Evolutionary conservation across 2,888 invertebrate species (phyloP).

Genomic region (Reticulitermes lucifugus): DNA sequence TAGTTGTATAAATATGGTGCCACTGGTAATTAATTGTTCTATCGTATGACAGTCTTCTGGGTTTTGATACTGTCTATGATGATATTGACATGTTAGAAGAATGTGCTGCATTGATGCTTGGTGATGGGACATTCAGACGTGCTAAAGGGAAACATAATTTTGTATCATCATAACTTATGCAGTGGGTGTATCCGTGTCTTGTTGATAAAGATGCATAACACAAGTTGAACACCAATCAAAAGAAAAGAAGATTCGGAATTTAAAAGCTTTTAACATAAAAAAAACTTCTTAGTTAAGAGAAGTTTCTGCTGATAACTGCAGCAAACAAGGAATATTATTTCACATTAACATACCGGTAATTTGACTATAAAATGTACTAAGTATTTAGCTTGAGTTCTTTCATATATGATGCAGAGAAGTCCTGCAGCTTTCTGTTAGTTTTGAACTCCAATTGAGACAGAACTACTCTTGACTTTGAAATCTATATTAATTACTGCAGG

Average conservation of each 20-base stretch:
- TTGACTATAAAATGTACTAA: too few species aligned
- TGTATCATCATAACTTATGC: not conserved
- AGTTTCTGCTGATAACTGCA: too few species aligned
- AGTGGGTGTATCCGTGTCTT: not conserved
- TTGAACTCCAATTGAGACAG: too few species aligned
- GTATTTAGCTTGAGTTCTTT: too few species aligned
- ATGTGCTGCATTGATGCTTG: conserved; percentile 1
- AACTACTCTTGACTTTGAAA: too few species aligned
- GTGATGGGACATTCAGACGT: not conserved
- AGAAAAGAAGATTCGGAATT: not conserved
- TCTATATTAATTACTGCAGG: too few species aligned
- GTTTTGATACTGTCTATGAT: not conserved
- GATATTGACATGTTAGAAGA: not conserved
- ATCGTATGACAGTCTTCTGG: not conserved
- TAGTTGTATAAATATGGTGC: not conserved
- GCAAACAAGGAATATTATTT: too few species aligned
- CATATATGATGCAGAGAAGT: too few species aligned
- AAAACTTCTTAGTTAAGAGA: too few species aligned
- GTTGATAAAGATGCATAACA: not conserved
- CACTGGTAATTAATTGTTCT: conserved; percentile 4
- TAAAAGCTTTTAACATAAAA: too few species aligned
- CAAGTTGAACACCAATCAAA: not conserved
- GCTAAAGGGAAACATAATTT: not conserved
- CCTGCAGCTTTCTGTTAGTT: too few species aligned
- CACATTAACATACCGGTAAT: too few species aligned